Conservation (phyloP, 2,888 invertebrate genomes). For the Margaritifera margaritifera region DNA sequence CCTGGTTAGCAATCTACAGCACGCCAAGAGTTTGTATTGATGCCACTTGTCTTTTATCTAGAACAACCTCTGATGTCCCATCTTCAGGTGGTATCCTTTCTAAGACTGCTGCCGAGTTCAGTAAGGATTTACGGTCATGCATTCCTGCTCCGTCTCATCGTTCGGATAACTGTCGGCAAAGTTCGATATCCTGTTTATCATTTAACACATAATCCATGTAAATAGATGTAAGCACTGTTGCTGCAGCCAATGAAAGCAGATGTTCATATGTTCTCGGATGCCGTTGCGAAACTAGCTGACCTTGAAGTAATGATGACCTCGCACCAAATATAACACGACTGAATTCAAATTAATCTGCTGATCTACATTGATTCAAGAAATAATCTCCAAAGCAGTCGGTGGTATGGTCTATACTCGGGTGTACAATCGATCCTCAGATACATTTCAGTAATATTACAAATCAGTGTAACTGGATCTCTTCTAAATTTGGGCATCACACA, state of each 20-base stretch:
- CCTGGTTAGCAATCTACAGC: constrained; percentile 24
- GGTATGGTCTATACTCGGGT: constrained; percentile 11
- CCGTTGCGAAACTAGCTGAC: constrained; percentile 33
- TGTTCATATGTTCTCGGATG: constrained; percentile 18
- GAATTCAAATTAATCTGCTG: constrained; percentile 27
- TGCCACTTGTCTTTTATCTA: constrained; percentile 22
- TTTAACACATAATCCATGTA: constrained; percentile 39
- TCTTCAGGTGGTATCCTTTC: constrained; percentile 24
- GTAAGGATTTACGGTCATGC: constrained; percentile 28
- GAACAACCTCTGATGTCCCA: constrained; percentile 17
- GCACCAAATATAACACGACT: constrained; percentile 35
- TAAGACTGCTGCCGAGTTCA: constrained; percentile 31
- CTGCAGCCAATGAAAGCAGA: constrained; percentile 25
- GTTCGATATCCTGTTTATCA: constrained; percentile 14
- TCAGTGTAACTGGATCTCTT: constrained; percentile 19
- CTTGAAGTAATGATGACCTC: constrained; percentile 39
- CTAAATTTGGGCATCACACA: constrained; percentile 32
- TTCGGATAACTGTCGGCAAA: constrained; percentile 26
- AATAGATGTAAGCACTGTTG: constrained; percentile 33
- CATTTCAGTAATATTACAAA: constrained; percentile 36
- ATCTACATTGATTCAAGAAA: constrained; percentile 4
- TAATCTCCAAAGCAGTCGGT: constrained; percentile 25
- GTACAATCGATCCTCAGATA: constrained; percentile 17
- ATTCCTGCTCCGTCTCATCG: constrained; percentile 28
- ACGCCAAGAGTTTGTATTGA: constrained; percentile 36